phyloP scores from a whole-genome alignment of 2,113 vertebrate species.

The Phaethornis superciliosus region DNA sequence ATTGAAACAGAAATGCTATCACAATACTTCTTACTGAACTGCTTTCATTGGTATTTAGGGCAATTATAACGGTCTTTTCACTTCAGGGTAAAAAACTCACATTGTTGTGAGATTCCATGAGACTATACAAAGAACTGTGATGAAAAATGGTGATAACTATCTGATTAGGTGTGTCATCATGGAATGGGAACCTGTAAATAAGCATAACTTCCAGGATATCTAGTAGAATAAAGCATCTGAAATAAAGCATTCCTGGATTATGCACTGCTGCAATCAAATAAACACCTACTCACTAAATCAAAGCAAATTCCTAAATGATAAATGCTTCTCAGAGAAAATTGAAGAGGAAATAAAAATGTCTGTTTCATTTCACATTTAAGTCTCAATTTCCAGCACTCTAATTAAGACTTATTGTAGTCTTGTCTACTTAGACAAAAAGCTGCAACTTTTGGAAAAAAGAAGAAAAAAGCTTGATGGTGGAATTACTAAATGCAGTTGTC shows the following conservation, averaged over 20 bases:
- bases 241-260: neutral
- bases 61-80: neutral
- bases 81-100: neutral
- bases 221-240: neutral
- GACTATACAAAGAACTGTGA: neutral
- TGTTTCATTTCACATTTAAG: neutral
- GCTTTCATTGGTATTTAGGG: neutral
- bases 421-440: neutral
- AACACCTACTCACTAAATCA: neutral
- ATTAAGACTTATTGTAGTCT: neutral
- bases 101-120: neutral
- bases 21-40: neutral
- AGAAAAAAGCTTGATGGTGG: neutral
- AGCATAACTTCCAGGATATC: neutral
- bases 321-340: neutral
- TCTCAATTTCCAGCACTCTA: neutral
- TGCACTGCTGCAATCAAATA: neutral
- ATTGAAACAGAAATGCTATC: neutral
- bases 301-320: slow-evolving; percentile 1
- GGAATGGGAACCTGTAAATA: neutral
- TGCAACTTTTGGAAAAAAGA: neutral
- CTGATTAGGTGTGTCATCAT: neutral
- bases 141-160: neutral
- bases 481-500: slow-evolving; percentile 19
- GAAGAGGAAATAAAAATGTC: neutral